These are phyloP conservation scores for Onychomys arenicola DNA, from an alignment of 2,797 vertebrate genomes.

Conservation along the genomic window DNA sequence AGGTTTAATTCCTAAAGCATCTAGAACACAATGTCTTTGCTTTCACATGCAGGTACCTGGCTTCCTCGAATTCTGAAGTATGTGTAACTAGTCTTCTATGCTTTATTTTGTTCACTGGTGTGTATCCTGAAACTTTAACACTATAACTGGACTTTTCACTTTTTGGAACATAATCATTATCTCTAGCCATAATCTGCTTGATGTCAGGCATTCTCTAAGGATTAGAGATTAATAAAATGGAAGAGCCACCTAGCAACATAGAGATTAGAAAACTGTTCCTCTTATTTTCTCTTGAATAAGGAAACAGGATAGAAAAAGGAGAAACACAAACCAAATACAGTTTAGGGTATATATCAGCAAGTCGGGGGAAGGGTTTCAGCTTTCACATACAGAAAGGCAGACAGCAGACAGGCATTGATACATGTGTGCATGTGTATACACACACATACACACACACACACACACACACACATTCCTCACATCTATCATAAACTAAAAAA, in stretches of 20 bases:
- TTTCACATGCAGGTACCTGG: background rate
- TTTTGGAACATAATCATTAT: background rate
- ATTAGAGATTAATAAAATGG: background rate
- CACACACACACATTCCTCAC: background rate
- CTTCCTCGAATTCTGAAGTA: background rate
- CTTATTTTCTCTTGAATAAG: conserved; percentile 53
- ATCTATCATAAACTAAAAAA: conserved; percentile 47
- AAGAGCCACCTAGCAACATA: background rate
- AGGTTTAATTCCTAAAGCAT: background rate
- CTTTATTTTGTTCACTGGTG: background rate
- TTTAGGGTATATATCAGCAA: conserved; percentile 48
- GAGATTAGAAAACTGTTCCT: conserved; percentile 23
- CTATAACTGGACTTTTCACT: background rate
- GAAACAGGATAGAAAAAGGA: conserved; percentile 12
- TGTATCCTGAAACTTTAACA: background rate
- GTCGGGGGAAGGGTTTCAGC: background rate
- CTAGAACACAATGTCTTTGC: background rate
- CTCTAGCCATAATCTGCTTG: background rate
- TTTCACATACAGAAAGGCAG: background rate
- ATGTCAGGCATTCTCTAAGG: conserved; percentile 24
- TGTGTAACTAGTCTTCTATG: background rate
- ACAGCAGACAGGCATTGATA: background rate
- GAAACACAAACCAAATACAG: conserved; percentile 32
- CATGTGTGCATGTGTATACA: background rate
- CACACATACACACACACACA: background rate